Evolutionary conservation across 2,888 invertebrate species (phyloP).

Genomic region (Oegoconia quadripuncta): DNA sequence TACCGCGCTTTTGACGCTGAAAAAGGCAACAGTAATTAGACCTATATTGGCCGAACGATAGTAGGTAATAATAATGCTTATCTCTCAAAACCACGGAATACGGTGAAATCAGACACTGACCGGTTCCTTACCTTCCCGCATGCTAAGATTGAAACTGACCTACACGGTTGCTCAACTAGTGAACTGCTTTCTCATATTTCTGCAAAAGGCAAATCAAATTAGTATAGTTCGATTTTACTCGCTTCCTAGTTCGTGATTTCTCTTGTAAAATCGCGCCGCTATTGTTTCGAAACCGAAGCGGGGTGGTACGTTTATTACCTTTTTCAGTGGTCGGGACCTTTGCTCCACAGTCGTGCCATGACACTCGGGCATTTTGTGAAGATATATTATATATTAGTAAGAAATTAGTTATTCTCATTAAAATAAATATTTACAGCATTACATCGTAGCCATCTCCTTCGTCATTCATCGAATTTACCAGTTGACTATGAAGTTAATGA

Average conservation of each 20-base stretch:
- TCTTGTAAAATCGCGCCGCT: slow-evolving; percentile 27
- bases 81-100: too few species aligned
- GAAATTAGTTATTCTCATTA: too few species aligned
- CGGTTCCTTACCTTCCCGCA: not conserved
- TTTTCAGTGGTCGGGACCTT: slow-evolving; percentile 59
- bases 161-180: slow-evolving; percentile 42
- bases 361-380: too few species aligned
- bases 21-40: too few species aligned
- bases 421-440: too few species aligned
- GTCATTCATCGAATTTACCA: too few species aligned
- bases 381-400: too few species aligned
- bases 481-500: too few species aligned
- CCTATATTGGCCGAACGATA: too few species aligned
- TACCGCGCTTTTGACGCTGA: too few species aligned
- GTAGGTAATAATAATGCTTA: too few species aligned
- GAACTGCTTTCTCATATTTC: slow-evolving; percentile 49
- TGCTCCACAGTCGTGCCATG: slow-evolving; percentile 52
- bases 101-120: not conserved
- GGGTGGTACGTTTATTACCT: slow-evolving; percentile 55
- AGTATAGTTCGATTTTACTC: slow-evolving; percentile 51
- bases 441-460: too few species aligned
- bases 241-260: slow-evolving; percentile 17
- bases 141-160: slow-evolving; percentile 14
- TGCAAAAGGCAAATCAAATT: slow-evolving; percentile 69
- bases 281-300: slow-evolving; percentile 42